These are phyloP conservation scores for Hypocryptadius cinnamomeus DNA, from an alignment of 2,113 vertebrate species.

Conservation along the genomic window DNA sequence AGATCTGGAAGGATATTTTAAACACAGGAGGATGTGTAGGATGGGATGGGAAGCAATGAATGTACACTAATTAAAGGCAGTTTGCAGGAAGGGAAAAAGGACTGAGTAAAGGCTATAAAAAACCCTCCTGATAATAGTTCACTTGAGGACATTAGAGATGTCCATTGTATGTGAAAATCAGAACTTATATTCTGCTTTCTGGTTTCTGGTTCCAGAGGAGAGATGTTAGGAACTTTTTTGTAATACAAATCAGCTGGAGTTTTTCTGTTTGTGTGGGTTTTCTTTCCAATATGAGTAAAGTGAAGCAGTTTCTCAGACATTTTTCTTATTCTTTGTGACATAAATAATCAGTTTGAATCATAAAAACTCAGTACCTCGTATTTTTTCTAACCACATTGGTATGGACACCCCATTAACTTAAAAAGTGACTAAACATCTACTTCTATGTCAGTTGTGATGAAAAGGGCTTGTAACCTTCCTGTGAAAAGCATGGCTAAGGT, in stretches of 20 bases:
- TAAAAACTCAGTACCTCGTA: neutral
- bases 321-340: neutral
- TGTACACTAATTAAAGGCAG: neutral
- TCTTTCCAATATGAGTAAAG: neutral
- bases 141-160: neutral
- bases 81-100: neutral
- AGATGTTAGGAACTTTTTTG: neutral
- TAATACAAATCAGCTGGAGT: neutral
- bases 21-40: neutral
- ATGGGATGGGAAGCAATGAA: neutral
- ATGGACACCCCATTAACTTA: neutral
- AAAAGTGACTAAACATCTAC: neutral
- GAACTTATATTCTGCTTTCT: neutral
- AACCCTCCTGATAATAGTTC: neutral
- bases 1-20: neutral
- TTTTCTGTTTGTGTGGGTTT: neutral
- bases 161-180: neutral
- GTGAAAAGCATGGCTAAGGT: neutral
- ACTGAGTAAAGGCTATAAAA: neutral
- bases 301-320: neutral
- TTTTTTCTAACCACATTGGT: neutral
- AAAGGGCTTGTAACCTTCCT: neutral
- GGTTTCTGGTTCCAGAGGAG: neutral
- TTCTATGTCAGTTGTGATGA: neutral
- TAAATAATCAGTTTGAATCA: neutral